Evolutionary conservation across 2,888 invertebrate genomes (phyloP).

Genomic region (Sinopyrophorus schimmeli): DNA sequence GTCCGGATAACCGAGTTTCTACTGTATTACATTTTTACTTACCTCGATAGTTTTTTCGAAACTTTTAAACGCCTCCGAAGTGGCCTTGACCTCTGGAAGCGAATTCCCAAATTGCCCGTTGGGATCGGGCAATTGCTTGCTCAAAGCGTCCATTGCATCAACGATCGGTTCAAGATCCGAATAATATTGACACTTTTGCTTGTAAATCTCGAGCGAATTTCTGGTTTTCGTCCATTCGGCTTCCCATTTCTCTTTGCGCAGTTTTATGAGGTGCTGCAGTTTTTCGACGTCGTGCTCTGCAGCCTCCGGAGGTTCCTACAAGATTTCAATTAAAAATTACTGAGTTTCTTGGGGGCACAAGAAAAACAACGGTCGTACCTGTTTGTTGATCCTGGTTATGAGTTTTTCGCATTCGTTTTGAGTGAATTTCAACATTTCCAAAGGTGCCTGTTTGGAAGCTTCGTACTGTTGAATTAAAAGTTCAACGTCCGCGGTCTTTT

Average conservation of each 20-base stretch:
- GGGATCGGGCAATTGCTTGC: slow-evolving; percentile 64
- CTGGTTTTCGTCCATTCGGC: slow-evolving; percentile 63
- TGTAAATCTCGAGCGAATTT: slow-evolving; percentile 64
- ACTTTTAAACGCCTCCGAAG: slow-evolving; percentile 71
- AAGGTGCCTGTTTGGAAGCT: slow-evolving; percentile 64
- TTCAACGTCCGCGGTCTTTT: slow-evolving; percentile 59
- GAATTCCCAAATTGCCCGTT: slow-evolving; percentile 75
- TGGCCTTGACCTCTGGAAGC: slow-evolving; percentile 68
- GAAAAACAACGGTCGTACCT: slow-evolving; percentile 48
- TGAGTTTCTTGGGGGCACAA: neutral
- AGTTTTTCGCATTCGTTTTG: slow-evolving; percentile 70
- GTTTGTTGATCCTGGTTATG: slow-evolving; percentile 67
- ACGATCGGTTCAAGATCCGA: slow-evolving; percentile 72
- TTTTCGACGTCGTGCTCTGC: slow-evolving; percentile 71
- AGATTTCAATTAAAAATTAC: slow-evolving; percentile 41
- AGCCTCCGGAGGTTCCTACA: slow-evolving; percentile 66
- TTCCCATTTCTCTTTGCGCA: slow-evolving; percentile 67
- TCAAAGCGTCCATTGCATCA: slow-evolving; percentile 69
- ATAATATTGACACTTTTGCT: slow-evolving; percentile 68
- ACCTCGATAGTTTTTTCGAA: slow-evolving; percentile 81
- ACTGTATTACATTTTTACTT: no score
- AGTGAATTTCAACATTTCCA: slow-evolving; percentile 68
- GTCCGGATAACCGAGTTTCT: no score
- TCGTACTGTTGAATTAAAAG: slow-evolving; percentile 66
- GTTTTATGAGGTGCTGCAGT: slow-evolving; percentile 65